Base-by-base conservation (phyloP, 2,797 vertebrate genomes). In the Margarornis squamiger region DNA sequence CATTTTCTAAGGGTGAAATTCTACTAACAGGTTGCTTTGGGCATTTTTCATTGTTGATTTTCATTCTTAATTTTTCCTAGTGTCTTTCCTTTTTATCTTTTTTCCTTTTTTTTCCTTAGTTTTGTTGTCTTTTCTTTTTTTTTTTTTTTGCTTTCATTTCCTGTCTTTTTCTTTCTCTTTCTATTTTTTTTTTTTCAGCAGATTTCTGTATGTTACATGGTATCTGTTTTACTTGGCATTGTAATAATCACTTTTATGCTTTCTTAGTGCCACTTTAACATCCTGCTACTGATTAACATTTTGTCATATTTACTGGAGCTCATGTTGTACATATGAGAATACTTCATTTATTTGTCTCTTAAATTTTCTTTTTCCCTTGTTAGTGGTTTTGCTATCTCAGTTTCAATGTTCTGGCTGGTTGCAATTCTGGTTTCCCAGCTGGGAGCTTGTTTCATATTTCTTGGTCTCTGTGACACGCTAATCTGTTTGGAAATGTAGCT, bases 381-480 rank as follows among this genome's bases (percentile, higher is more conserved):
- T 96, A 96, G 93, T 84, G 72, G 81, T 91, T 97, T 97, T 95
- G 52, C 93, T 97, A 86, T 97, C 94, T 97, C 91, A 94, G 77
- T 97, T 97, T 97, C 97, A 97, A 65, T 97, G 94, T 96, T 97
- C 94, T 97, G 95, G 74, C 91, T 98, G 95, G 89, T 93, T 97
- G 96, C 96, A 98, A 97, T 98, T 97, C 97, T 95, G 86, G 95
- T 97, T 98, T 97, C 96, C 95, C 97, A 97, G 90, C 94, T 97
- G 96, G 94, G 93, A 97, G n/a, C 76, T 96, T 97, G 86, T 87
- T 97, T 95, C 62, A 49, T 96, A 97, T 93, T 96, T 94, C 88
- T 95, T 93, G 77, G 89, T 95, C 79, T 95, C 86, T 77, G 62
- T 51, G 54, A 97, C 91, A 93, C 1, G 7, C 85, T 96, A 96